A percentile compares a stretch with the other conserved stretches of the same genome.
Evolutionary conservation across 2,888 invertebrate genomes (phyloP).

Genomic region (Eristalis arbustorum): DNA sequence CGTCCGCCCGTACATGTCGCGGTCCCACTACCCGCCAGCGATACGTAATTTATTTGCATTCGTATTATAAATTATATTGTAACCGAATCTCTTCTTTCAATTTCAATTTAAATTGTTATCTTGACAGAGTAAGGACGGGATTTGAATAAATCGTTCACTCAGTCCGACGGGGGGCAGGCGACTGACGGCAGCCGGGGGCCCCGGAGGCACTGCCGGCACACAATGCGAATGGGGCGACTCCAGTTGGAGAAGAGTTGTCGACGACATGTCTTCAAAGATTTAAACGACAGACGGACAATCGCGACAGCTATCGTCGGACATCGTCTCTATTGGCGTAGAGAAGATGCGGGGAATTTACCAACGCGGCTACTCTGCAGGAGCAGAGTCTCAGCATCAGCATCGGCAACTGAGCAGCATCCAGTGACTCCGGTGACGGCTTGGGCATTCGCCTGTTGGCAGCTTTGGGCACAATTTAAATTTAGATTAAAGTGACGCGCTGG

Average conservation of each 20-base stretch:
- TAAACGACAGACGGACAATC: conserved; percentile 73
- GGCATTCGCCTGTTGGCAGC: conserved; percentile 43
- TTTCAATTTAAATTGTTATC: conserved; percentile 80
- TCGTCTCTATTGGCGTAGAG: conserved; percentile 61
- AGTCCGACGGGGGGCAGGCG: conserved; percentile 50
- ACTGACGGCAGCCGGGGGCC: conserved; percentile 51
- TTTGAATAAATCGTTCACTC: conserved; percentile 76
- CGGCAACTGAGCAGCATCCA: conserved; percentile 50
- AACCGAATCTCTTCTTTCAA: conserved; percentile 80
- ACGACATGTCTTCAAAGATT: conserved; percentile 74
- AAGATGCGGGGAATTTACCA: conserved; percentile 15
- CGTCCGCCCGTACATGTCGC: conserved; percentile 32
- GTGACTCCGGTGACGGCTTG: conserved; percentile 51
- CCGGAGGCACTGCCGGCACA: conserved; percentile 4
- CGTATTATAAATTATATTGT: conserved; percentile 79
- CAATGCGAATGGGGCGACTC: conserved; percentile 50
- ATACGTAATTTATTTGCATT: conserved; percentile 71
- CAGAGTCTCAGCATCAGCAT: conserved; percentile 13
- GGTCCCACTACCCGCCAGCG: conserved; percentile 11
- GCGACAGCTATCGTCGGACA: conserved; percentile 68
- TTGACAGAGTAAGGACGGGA: conserved; percentile 77
- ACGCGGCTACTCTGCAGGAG: conserved; percentile 1
- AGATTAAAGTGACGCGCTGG: neutral
- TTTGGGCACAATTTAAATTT: conserved; percentile 51
- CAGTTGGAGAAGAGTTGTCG: conserved; percentile 73